Evolutionary conservation across 2,797 vertebrate species (phyloP).

Genomic region (Neopelma chrysocephalum): DNA sequence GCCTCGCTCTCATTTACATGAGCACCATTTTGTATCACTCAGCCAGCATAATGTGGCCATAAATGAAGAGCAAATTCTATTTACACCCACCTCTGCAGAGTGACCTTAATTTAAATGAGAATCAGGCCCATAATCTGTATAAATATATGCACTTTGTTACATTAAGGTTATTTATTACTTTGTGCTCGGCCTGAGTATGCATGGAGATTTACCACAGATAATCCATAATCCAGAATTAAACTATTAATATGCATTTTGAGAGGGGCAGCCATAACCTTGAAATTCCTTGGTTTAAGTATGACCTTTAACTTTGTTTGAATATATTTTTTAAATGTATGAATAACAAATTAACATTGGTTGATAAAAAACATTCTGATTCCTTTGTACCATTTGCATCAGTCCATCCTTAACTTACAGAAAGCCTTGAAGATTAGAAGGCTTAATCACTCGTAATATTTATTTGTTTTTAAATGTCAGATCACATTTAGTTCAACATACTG

Average conservation of each 20-base stretch:
- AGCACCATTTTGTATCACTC: background rate
- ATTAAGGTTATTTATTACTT: conserved; percentile 67
- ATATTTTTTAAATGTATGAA: conserved; percentile 69
- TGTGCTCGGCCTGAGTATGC: conserved; percentile 22
- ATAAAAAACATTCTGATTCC: conserved; percentile 69
- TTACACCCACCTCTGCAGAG: conserved; percentile 30
- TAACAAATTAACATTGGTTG: conserved; percentile 68
- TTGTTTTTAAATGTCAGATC: conserved; percentile 77
- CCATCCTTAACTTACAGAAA: conserved; percentile 66
- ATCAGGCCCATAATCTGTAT: conserved; percentile 68
- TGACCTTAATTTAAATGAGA: conserved; percentile 69
- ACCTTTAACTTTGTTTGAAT: conserved; percentile 77
- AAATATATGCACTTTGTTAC: conserved; percentile 65
- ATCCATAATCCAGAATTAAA: conserved; percentile 70
- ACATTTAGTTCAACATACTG: conserved; percentile 56
- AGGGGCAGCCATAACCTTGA: conserved; percentile 53
- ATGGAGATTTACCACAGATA: conserved; percentile 60
- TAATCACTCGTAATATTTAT: conserved; percentile 73
- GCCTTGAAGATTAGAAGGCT: conserved; percentile 72
- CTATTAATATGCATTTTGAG: conserved; percentile 60
- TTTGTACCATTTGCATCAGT: conserved; percentile 68
- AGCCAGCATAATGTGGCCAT: background rate
- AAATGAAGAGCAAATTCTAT: conserved; percentile 46
- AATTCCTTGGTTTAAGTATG: conserved; percentile 71
- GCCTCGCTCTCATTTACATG: background rate